These are phyloP conservation scores for Channa argus DNA, from an alignment of 2,113 vertebrate species.

Conservation along the genomic window DNA sequence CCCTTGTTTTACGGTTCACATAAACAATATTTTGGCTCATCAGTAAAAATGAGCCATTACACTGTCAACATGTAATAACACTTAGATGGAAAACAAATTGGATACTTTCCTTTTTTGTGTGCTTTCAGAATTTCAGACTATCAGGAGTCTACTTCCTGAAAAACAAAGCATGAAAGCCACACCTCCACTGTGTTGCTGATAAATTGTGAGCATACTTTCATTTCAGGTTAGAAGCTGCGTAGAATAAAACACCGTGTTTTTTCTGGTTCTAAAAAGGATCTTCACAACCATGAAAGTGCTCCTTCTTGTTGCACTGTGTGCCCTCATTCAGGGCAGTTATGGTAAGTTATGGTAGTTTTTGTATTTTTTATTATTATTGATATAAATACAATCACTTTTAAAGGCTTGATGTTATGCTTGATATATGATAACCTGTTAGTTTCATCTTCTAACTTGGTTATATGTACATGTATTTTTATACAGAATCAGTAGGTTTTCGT, in stretches of 20 bases:
- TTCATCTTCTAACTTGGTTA: conserved; percentile 24
- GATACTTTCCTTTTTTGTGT: background rate
- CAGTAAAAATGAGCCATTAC: background rate
- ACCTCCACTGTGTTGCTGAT: conserved; percentile 37
- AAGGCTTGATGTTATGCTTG: conserved; percentile 1
- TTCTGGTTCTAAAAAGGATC: background rate
- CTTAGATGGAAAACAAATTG: too few species aligned
- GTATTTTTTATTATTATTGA: background rate
- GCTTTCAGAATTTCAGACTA: background rate
- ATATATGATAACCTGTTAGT: conserved; percentile 5
- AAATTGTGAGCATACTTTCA: conserved; percentile 59
- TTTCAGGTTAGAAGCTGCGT: conserved; percentile 33
- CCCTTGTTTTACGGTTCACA: background rate
- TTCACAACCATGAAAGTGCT: conserved; percentile 69
- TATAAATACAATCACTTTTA: background rate
- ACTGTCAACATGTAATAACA: background rate
- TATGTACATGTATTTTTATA: background rate
- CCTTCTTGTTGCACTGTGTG: conserved; percentile 49
- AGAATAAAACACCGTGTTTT: background rate
- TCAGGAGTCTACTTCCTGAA: conserved; percentile 33
- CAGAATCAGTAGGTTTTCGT: conserved; percentile 5
- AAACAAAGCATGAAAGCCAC: conserved; percentile 50
- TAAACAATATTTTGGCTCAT: background rate
- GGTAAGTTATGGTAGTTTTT: conserved; percentile 75
- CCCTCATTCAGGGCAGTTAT: conserved; percentile 54